Evolutionary conservation across 2,888 invertebrate species (phyloP).

Genomic region (Ceraclea dissimilis): DNA sequence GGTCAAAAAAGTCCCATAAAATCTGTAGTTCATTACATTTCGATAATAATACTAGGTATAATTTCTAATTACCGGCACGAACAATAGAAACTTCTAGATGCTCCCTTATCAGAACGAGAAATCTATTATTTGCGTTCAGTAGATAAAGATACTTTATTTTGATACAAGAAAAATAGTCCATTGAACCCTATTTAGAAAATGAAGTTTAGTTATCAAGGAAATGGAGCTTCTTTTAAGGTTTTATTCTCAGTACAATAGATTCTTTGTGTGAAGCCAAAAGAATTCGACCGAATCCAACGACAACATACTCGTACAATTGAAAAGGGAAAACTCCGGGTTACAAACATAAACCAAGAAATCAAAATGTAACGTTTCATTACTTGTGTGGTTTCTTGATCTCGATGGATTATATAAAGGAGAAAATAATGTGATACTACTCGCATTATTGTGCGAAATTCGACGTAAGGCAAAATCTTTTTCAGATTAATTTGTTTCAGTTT

Average conservation of each 20-base stretch:
- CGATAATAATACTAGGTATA: too few species aligned
- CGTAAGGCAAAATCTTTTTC: too few species aligned
- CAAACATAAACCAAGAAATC: conserved; percentile 10
- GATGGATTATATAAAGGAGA: background rate
- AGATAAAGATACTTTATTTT: too few species aligned
- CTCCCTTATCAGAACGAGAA: too few species aligned
- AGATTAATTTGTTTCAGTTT: too few species aligned
- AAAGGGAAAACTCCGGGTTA: conserved; percentile 12
- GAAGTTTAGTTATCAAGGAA: conserved; percentile 26
- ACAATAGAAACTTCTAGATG: too few species aligned
- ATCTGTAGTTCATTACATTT: too few species aligned
- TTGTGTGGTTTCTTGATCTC: background rate
- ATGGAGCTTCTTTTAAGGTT: conserved; percentile 24
- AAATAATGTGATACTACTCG: too few species aligned
- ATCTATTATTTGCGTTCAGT: too few species aligned
- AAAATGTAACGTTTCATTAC: conserved; percentile 10
- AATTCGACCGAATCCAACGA: conserved; percentile 16
- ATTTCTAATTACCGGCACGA: too few species aligned
- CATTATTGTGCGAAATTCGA: too few species aligned
- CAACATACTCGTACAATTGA: conserved; percentile 21
- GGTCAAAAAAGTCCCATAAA: too few species aligned
- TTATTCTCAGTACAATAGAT: conserved; percentile 16
- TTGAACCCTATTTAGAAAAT: conserved; percentile 25
- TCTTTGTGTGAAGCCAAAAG: conserved; percentile 11
- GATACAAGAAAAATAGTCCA: background rate